A percentile compares a stretch with the other conserved stretches of the same genome.
Evolutionary conservation across 2,113 vertebrate genomes (phyloP).

Genomic region (Ictalurus furcatus): DNA sequence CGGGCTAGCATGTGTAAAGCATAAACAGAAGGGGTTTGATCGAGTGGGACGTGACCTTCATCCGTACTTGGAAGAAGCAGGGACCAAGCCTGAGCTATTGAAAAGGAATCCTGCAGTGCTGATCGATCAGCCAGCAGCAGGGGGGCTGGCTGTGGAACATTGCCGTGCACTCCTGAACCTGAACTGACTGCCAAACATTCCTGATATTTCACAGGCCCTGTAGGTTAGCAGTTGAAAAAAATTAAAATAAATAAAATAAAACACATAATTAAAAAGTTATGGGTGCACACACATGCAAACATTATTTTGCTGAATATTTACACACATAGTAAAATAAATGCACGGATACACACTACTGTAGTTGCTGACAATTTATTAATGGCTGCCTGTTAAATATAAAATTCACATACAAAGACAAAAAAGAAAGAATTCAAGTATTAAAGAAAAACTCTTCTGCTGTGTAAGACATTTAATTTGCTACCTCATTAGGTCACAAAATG

Average conservation of each 20-base stretch:
- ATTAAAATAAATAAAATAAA: no score
- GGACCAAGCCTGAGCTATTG: slow-evolving; percentile 23
- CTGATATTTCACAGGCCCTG: slow-evolving; percentile 21
- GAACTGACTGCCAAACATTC: slow-evolving; percentile 65
- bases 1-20: slow-evolving; percentile 13
- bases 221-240: not conserved
- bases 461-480: slow-evolving; percentile 42
- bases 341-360: not conserved
- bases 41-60: slow-evolving; percentile 50
- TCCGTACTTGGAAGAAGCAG: slow-evolving; percentile 34
- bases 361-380: not conserved
- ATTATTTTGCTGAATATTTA: not conserved
- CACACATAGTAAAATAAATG: not conserved
- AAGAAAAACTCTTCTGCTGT: slow-evolving; percentile 22
- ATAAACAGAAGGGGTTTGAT: slow-evolving; percentile 44
- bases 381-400: slow-evolving; percentile 4
- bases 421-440: not conserved
- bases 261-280: no score
- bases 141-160: slow-evolving; percentile 63
- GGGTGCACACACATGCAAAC: not conserved
- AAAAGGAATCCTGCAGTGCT: slow-evolving; percentile 48
- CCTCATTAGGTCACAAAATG: slow-evolving; percentile 45
- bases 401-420: not conserved
- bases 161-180: slow-evolving; percentile 52
- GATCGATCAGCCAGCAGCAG: slow-evolving; percentile 71